These are phyloP conservation scores for Dromaius novaehollandiae DNA, from an alignment of 2,113 vertebrate genomes.

Conservation along the genomic window DNA sequence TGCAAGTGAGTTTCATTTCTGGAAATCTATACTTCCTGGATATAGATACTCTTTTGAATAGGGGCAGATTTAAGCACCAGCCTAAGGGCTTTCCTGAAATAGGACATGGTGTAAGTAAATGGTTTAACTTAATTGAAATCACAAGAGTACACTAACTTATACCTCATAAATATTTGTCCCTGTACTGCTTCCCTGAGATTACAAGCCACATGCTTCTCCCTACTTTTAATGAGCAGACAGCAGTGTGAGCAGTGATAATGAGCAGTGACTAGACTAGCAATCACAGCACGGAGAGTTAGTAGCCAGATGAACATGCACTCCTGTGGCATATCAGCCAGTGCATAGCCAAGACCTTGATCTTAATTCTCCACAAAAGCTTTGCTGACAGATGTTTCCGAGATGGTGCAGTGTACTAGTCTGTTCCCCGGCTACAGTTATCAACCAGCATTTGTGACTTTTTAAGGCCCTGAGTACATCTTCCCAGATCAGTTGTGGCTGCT, in stretches of 20 bases:
- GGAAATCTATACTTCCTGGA: neutral
- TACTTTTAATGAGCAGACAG: neutral
- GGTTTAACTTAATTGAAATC: neutral
- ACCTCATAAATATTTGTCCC: neutral
- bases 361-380: neutral
- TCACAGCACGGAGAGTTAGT: neutral
- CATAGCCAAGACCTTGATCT: neutral
- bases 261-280: neutral
- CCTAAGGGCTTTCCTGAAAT: neutral
- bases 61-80: neutral
- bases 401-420: neutral
- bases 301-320: neutral
- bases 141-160: neutral
- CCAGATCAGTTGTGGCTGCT: neutral
- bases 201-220: neutral
- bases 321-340: neutral
- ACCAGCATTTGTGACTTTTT: neutral
- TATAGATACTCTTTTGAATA: neutral
- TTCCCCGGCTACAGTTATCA: neutral
- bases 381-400: neutral
- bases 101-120: neutral
- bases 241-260: neutral
- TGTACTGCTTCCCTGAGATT: rapidly evolving
- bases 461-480: neutral
- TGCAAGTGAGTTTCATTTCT: neutral